A percentile compares a stretch with the other conserved stretches of the same genome.
These are phyloP conservation scores for Sturmia bella DNA, from an alignment of 2,888 invertebrate genomes.

Conservation along the genomic window DNA sequence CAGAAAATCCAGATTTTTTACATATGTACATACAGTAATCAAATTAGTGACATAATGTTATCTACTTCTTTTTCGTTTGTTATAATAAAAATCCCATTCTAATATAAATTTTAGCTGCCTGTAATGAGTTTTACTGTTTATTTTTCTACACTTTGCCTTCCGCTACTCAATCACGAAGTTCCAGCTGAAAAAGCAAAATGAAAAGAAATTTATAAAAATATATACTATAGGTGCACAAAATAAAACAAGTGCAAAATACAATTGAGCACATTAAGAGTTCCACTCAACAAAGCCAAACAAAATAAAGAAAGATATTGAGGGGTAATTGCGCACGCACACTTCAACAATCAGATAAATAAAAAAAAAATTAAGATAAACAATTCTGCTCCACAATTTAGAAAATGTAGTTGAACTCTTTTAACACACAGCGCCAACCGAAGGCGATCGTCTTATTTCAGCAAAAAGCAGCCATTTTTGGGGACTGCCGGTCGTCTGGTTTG, in stretches of 20 bases:
- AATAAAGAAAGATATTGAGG: conserved; percentile 23
- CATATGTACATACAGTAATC: too few relatives aligned
- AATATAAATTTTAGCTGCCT: neutral
- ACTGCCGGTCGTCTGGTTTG: conserved; percentile 16
- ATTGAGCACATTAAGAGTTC: conserved; percentile 21
- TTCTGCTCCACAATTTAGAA: conserved; percentile 22
- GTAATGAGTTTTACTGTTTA: too few relatives aligned
- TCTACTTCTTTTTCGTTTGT: too few relatives aligned
- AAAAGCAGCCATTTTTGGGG: conserved; percentile 67
- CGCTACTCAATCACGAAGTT: neutral
- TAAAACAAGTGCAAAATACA: conserved; percentile 14
- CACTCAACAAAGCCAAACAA: conserved; percentile 25
- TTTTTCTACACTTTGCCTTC: neutral
- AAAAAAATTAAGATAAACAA: conserved; percentile 40
- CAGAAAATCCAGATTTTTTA: too few relatives aligned
- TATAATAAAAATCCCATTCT: neutral
- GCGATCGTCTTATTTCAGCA: conserved; percentile 42
- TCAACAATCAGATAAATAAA: conserved; percentile 60
- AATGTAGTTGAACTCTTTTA: conserved; percentile 61
- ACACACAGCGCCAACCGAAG: conserved; percentile 26
- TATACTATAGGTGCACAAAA: conserved; percentile 35
- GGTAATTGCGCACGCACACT: conserved; percentile 68
- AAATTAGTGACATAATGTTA: too few relatives aligned
- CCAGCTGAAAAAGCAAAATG: conserved; percentile 38
- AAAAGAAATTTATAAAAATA: conserved; percentile 46